A percentile compares a stretch with the other conserved stretches of the same genome.
Conservation (phyloP, 2,113 vertebrate genomes). For the Azemiops feae region DNA sequence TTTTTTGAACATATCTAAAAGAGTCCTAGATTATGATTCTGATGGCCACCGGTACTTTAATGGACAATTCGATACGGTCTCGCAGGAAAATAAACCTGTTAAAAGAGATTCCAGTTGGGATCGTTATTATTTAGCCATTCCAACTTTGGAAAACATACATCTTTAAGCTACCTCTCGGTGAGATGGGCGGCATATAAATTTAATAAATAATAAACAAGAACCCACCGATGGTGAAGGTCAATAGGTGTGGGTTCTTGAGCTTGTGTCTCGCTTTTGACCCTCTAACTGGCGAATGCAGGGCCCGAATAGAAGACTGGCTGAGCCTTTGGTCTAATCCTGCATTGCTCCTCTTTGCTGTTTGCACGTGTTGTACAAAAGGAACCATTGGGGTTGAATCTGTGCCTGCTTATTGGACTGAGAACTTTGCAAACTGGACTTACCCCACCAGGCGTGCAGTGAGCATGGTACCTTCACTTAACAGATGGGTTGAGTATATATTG, state of each 20-base stretch:
- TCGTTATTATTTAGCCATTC: neutral
- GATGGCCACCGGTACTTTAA: neutral
- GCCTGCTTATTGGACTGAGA: neutral
- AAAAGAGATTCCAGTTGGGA: neutral
- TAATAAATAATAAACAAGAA: no score
- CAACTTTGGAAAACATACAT: neutral
- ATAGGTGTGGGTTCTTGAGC: neutral
- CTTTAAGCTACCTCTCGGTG: neutral
- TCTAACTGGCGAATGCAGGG: neutral
- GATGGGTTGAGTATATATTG: neutral
- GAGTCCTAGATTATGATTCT: neutral
- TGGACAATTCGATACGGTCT: neutral
- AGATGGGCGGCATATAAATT: no score
- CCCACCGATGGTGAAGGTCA: neutral
- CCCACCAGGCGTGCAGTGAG: neutral
- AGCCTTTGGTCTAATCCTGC: neutral
- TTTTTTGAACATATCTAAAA: neutral
- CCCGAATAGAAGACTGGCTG: neutral
- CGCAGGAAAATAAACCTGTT: neutral
- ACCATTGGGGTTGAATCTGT: neutral
- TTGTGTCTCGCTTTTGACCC: neutral
- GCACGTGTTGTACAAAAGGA: neutral
- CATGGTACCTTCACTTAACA: neutral
- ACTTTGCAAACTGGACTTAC: neutral
- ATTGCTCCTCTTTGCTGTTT: neutral